Conservation (phyloP, 2,113 vertebrate species). For the Tyrannus savana region DNA sequence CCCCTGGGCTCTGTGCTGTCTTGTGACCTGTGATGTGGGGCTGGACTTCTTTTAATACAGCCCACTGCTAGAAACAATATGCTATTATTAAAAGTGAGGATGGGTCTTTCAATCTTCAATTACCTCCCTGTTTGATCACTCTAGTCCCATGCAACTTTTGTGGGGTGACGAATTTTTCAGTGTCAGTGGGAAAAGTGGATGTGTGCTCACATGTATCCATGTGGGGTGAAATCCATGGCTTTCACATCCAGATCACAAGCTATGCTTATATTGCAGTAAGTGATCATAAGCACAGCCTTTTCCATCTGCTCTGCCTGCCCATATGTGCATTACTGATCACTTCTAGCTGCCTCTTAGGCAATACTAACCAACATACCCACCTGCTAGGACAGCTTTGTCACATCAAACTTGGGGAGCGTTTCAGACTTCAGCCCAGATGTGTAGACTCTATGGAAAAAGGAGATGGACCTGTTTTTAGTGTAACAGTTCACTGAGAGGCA, state of each 20-base stretch:
- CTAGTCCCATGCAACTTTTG: neutral
- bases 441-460: neutral
- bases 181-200: neutral
- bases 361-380: neutral
- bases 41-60: neutral
- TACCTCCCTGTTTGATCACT: neutral
- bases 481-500: neutral
- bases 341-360: neutral
- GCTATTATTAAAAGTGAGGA: neutral
- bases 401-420: neutral
- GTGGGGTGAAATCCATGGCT: neutral
- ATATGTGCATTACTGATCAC: neutral
- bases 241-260: neutral
- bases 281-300: neutral
- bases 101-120: neutral
- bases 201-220: neutral
- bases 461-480: neutral
- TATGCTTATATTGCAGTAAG: neutral
- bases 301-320: neutral
- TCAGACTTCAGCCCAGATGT: neutral
- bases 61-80: neutral
- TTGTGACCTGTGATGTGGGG: neutral
- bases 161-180: neutral
- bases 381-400: neutral
- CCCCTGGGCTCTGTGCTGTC: neutral